A percentile compares a stretch with the other conserved stretches of the same genome.
Evolutionary conservation across 2,113 vertebrate species (phyloP).

Genomic region (Cephalopterus ornatus): DNA sequence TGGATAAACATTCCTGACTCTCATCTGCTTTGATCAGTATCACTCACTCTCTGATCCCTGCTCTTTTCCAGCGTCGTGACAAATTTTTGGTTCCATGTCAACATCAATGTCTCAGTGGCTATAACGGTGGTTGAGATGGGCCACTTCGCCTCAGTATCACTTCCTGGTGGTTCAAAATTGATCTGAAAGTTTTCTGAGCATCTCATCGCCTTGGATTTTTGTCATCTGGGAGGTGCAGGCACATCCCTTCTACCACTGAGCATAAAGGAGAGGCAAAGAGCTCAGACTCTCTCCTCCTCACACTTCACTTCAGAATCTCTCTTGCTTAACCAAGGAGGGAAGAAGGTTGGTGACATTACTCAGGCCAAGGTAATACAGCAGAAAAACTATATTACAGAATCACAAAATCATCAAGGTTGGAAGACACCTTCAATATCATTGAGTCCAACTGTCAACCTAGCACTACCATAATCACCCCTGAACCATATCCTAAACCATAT

Average conservation of each 20-base stretch:
- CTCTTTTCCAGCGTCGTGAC: not conserved
- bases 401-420: not conserved
- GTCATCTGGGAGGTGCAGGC: not conserved
- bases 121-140: not conserved
- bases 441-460: not conserved
- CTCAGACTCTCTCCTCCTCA: not conserved
- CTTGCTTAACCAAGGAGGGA: not conserved
- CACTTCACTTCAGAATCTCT: not conserved
- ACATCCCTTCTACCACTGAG: not conserved
- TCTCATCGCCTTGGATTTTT: not conserved
- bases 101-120: not conserved
- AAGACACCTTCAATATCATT: not conserved
- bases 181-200: not conserved
- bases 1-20: constrained; percentile 41
- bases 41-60: constrained; percentile 32
- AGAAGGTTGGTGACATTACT: not conserved
- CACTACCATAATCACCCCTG: not conserved
- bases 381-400: not conserved
- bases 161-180: not conserved
- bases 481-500: not conserved
- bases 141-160: not conserved
- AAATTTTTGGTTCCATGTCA: constrained; percentile 31
- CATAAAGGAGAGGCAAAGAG: not conserved
- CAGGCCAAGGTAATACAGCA: not conserved
- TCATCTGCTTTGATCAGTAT: constrained; percentile 64